Conservation (phyloP, 1,140 invertebrate genomes). For the Leguminivora glycinivorella region DNA sequence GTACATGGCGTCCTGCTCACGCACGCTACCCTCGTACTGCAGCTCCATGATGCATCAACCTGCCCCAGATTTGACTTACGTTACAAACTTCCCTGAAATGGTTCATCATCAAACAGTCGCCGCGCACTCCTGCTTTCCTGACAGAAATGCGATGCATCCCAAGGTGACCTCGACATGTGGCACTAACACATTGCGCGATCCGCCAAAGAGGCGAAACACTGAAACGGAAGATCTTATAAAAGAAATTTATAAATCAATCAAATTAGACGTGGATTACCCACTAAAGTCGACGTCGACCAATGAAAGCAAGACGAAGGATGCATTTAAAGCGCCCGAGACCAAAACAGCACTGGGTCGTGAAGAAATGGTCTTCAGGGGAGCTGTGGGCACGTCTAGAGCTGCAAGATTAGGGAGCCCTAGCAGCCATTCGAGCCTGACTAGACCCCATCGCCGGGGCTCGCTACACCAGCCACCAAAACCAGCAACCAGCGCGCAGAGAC, state of each 20-base stretch:
- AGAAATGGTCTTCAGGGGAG: not conserved
- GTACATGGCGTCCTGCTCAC: conserved; percentile 45
- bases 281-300: conserved; percentile 54
- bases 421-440: not conserved
- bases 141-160: conserved; percentile 20
- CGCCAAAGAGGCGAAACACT: conserved; percentile 45
- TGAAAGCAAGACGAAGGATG: conserved; percentile 34
- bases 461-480: not conserved
- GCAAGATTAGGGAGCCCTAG: not conserved
- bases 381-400: not conserved
- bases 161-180: conserved; percentile 41
- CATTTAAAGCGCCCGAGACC: not conserved
- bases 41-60: conserved; percentile 30
- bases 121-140: conserved; percentile 41
- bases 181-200: conserved; percentile 43
- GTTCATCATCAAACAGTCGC: conserved; percentile 51
- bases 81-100: conserved; percentile 57
- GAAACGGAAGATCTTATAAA: conserved; percentile 68
- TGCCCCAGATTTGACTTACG: conserved; percentile 40
- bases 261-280: conserved; percentile 49
- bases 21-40: conserved; percentile 38
- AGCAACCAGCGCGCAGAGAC: not conserved
- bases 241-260: conserved; percentile 70
- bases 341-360: not conserved
- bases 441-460: not conserved